phyloP scores from a whole-genome alignment of 2,797 vertebrate genomes.

The Enteromius thamalakanensis region DNA sequence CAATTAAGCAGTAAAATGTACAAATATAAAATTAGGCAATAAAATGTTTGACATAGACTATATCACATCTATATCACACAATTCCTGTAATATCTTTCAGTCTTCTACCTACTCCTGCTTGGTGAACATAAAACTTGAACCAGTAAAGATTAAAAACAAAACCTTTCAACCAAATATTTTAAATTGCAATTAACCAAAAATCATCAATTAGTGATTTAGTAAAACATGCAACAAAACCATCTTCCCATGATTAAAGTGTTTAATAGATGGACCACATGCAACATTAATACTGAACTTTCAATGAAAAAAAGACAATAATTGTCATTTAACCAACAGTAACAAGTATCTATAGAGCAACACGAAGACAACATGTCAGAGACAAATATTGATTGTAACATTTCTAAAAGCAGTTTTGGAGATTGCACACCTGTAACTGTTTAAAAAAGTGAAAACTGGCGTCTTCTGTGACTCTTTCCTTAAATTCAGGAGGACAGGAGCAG shows the following conservation, averaged over 20 bases:
- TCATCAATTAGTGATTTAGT: neutral
- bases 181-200: neutral
- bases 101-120: neutral
- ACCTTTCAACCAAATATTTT: neutral
- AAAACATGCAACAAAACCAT: neutral
- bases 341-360: neutral
- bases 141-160: too few species aligned
- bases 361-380: neutral
- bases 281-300: neutral
- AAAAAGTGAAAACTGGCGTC: constrained; percentile 1
- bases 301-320: neutral
- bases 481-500: neutral
- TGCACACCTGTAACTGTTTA: constrained; percentile 22
- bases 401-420: neutral
- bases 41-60: neutral
- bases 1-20: neutral
- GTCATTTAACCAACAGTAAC: neutral
- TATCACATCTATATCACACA: neutral
- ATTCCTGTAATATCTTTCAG: neutral
- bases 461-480: neutral
- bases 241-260: neutral
- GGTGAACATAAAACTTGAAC: neutral
- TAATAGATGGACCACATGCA: neutral
- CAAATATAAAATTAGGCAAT: neutral
- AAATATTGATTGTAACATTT: neutral